phyloP scores from a whole-genome alignment of 2,888 invertebrate species.

The Drosophila pullipes region DNA sequence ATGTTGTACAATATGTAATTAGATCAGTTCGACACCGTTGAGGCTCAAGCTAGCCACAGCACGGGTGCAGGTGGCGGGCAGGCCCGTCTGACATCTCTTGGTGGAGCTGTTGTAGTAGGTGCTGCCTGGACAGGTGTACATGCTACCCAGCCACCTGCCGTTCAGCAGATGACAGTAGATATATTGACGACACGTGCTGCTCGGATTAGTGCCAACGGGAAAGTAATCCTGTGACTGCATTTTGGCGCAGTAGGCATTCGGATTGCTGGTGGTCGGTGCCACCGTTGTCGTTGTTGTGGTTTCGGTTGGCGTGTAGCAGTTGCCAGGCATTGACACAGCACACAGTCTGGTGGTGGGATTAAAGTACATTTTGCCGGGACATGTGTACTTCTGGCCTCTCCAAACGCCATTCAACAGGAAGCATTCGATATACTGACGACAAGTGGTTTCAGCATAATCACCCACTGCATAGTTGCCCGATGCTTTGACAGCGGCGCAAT shows the following conservation, averaged over 20 bases:
- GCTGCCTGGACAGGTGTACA: slow-evolving; percentile 72
- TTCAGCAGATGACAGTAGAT: slow-evolving; percentile 61
- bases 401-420: slow-evolving; percentile 53
- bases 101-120: slow-evolving; percentile 66
- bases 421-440: slow-evolving; percentile 76
- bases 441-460: slow-evolving; percentile 60
- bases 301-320: slow-evolving; percentile 39
- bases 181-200: slow-evolving; percentile 72
- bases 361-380: slow-evolving; percentile 72
- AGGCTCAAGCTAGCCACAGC: slow-evolving; percentile 46
- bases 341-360: slow-evolving; percentile 48
- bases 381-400: slow-evolving; percentile 69
- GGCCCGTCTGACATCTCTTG: slow-evolving; percentile 44
- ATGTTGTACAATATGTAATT: not conserved
- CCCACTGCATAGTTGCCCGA: slow-evolving; percentile 64
- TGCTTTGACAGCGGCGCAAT: slow-evolving; percentile 56
- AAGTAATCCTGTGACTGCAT: slow-evolving; percentile 55
- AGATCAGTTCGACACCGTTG: slow-evolving; percentile 45
- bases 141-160: slow-evolving; percentile 65
- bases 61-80: slow-evolving; percentile 64
- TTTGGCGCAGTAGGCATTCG: slow-evolving; percentile 59
- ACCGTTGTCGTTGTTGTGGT: slow-evolving; percentile 53
- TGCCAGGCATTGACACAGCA: slow-evolving; percentile 30
- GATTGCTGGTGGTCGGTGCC: slow-evolving; percentile 48
- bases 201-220: slow-evolving; percentile 62